Evolutionary conservation across 2,797 vertebrate genomes (phyloP).

Genomic region (Mus spretus): DNA sequence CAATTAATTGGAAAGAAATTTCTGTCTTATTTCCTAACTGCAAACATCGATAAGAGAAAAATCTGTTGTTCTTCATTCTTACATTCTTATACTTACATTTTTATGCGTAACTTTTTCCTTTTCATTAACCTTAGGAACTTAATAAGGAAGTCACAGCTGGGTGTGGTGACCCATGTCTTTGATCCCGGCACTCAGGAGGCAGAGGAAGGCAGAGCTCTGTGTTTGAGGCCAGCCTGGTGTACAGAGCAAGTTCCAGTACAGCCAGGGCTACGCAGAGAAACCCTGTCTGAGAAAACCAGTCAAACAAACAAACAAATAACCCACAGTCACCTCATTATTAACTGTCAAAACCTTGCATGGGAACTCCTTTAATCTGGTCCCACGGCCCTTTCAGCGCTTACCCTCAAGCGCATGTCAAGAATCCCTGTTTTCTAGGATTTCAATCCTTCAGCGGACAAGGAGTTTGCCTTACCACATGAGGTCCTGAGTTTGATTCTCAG

Average conservation of each 20-base stretch:
- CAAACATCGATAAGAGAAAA: constrained; percentile 26
- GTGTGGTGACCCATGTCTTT: neutral
- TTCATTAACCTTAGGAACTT: constrained; percentile 12
- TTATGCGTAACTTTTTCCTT: constrained; percentile 1
- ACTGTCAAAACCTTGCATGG: constrained; percentile 17
- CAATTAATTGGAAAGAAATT: constrained; percentile 2
- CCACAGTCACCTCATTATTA: constrained; percentile 24
- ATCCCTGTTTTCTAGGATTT: neutral
- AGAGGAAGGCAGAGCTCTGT: neutral
- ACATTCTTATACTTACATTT: constrained; percentile 17
- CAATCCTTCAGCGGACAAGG: neutral
- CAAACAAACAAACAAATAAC: neutral
- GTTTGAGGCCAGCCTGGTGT: neutral
- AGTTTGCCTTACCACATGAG: neutral
- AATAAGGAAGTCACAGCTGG: neutral
- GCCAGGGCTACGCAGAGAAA: neutral
- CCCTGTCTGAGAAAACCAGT: neutral
- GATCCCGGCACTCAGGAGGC: too few species aligned
- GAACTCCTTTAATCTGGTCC: neutral
- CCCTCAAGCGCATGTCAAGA: neutral
- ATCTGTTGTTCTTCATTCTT: constrained; percentile 19
- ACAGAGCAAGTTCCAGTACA: neutral
- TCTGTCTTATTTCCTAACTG: constrained; percentile 41
- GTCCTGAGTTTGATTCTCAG: neutral
- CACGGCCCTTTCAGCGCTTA: neutral